Evolutionary conservation across 2,888 invertebrate genomes (phyloP).

Genomic region (Hydrotaea diabolus): DNA sequence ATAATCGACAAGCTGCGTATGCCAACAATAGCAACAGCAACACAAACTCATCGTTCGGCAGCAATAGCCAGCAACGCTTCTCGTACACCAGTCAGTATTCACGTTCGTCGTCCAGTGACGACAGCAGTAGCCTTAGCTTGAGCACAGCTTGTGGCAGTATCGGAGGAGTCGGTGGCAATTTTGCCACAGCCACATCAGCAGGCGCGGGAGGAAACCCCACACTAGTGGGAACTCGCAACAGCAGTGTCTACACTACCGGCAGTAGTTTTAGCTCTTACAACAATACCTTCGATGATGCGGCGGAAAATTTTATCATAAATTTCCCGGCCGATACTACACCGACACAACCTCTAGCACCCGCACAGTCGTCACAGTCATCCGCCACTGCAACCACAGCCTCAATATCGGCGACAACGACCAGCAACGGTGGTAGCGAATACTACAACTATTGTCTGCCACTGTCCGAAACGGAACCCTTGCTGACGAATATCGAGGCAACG

Average conservation of each 20-base stretch:
- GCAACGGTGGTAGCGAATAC: neutral
- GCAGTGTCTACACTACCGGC: neutral
- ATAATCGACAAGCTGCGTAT: constrained; percentile 41
- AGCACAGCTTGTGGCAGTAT: constrained; percentile 33
- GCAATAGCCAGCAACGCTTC: constrained; percentile 55
- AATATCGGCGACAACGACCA: neutral
- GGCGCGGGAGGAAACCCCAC: neutral
- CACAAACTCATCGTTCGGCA: constrained; percentile 30
- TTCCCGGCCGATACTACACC: constrained; percentile 76
- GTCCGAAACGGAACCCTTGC: constrained; percentile 79
- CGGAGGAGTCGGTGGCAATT: neutral
- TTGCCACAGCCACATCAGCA: neutral
- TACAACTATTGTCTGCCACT: constrained; percentile 73
- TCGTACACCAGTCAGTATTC: constrained; percentile 70
- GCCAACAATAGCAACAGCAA: constrained; percentile 43
- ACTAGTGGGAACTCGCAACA: neutral
- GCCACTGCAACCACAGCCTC: neutral
- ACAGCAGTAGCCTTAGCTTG: constrained; percentile 67
- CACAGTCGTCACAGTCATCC: neutral
- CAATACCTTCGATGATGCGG: constrained; percentile 76
- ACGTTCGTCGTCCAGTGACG: constrained; percentile 73
- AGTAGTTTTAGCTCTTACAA: constrained; percentile 58
- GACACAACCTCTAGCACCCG: constrained; percentile 24
- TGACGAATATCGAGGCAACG: constrained; percentile 77
- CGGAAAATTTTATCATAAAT: constrained; percentile 77